Base-by-base conservation (phyloP, 1,140 invertebrate species). In the Lasioglossum baleicum region DNA sequence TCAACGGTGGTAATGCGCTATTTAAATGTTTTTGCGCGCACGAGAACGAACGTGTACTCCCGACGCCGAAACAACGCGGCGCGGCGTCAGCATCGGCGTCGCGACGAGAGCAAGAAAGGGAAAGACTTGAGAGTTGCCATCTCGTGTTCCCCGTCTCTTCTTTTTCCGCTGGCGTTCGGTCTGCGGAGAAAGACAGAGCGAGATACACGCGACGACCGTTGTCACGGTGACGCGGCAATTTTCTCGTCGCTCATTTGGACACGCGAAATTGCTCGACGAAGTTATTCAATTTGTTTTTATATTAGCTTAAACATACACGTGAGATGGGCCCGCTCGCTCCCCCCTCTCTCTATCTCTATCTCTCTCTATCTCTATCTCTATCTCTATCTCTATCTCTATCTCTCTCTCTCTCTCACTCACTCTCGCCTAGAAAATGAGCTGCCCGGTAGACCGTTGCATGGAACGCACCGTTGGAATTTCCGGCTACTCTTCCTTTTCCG, bases 1-100 rank as follows among this genome's bases (percentile, higher is more conserved):
- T 83, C 77, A 75, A 82, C 71, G 79, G 65, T 82, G 60, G 82
- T 81, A 85, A 88, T 74, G 82, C 80, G 78, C 82, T 81, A 85
- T 89, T 88, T 88, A 81, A 88, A 88, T 83, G 73, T 85, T 70
- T 72, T 81, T 69, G 40, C 35, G 40, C 73, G 66, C 53, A 63
- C 58, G 42, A 65, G 79, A 15, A n/a, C 26, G 22, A 48, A 13
- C 44, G 44, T 48, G 44, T 48, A 48, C 44, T 13, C 10, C 44
- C 8, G 44, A n/a, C 51, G n/a, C 61, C 61, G 61, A 26, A 60
- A 26, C 10, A 48, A 67, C 60, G 70, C 48, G 61, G 60, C 60
- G 70, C 48, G 61, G 60, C 81, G 84, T 75, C 75, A 74, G 65
- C 10, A 0, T 11, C 44, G 26, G 44, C 20, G 61, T 17, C 56